phyloP scores from a whole-genome alignment of 2,113 vertebrate genomes.

The Phrynosoma blainvillii region DNA sequence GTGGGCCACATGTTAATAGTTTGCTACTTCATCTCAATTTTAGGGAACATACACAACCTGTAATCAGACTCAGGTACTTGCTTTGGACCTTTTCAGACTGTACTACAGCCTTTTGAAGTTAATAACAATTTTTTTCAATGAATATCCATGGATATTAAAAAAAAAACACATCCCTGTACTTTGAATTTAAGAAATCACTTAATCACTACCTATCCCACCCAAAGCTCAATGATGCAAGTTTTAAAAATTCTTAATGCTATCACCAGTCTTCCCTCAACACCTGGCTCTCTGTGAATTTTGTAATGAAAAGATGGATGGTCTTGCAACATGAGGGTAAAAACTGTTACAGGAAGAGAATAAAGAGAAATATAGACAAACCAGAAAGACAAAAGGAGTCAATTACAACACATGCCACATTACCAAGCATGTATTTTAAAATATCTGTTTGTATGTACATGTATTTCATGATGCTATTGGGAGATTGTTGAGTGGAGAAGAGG shows the following conservation, averaged over 20 bases:
- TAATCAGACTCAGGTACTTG: too few relatives aligned
- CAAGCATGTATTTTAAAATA: background rate
- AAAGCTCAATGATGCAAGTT: rapidly evolving
- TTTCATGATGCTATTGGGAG: background rate
- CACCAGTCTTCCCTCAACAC: rapidly evolving
- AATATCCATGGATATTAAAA: background rate
- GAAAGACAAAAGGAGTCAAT: background rate
- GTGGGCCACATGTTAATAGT: background rate
- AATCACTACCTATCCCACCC: too few relatives aligned
- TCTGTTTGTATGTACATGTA: background rate
- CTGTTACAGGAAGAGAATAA: background rate
- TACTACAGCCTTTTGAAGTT: background rate
- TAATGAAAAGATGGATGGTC: background rate
- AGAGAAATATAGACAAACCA: background rate
- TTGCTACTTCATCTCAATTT: background rate
- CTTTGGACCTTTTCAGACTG: background rate
- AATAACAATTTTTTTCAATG: background rate
- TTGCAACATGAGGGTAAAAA: rapidly evolving
- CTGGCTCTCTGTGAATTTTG: background rate
- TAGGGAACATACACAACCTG: background rate
- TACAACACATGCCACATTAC: background rate
- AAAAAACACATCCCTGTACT: background rate
- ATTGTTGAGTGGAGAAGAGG: background rate
- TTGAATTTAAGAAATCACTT: rapidly evolving
- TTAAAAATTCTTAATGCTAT: background rate